These are phyloP conservation scores for Strigamia maritima DNA, from an alignment of 2,888 invertebrate species.

Conservation along the genomic window DNA sequence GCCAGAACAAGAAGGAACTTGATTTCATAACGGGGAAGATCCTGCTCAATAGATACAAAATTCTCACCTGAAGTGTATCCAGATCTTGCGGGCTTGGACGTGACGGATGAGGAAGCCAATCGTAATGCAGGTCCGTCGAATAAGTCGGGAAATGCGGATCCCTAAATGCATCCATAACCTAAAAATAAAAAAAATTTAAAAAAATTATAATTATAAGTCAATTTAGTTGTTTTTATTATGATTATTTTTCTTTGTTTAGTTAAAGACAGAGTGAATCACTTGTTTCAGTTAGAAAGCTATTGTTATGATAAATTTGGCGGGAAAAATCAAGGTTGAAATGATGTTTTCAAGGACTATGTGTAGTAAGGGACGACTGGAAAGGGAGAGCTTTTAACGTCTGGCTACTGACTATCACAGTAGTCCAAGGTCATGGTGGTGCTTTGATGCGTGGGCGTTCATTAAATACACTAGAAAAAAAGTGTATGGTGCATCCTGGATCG, in stretches of 20 bases:
- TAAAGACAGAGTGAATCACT: too few relatives aligned
- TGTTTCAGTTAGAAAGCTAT: not conserved
- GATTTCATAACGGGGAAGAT: constrained; percentile 10
- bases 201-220: not conserved
- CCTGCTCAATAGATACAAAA: constrained; percentile 1
- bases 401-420: constrained; percentile 5
- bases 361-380: not conserved
- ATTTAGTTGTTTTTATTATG: too few relatives aligned
- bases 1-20: not conserved
- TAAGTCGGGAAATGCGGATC: constrained; percentile 53
- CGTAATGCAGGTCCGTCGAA: constrained; percentile 55
- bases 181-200: constrained; percentile 51
- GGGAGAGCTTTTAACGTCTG: not conserved
- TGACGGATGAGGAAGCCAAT: constrained; percentile 56
- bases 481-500: not conserved
- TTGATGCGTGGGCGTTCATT: constrained; percentile 10
- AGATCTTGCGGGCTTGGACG: constrained; percentile 41
- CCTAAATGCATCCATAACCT: constrained; percentile 54
- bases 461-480: not conserved
- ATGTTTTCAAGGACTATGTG: not conserved
- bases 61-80: constrained; percentile 15
- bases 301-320: not conserved
- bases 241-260: too few relatives aligned
- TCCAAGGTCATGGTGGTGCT: not conserved
- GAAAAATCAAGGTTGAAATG: constrained; percentile 3